A percentile compares a stretch with the other conserved stretches of the same genome.
phyloP scores from a whole-genome alignment of 2,113 vertebrate species.

The Raja brachyura region DNA sequence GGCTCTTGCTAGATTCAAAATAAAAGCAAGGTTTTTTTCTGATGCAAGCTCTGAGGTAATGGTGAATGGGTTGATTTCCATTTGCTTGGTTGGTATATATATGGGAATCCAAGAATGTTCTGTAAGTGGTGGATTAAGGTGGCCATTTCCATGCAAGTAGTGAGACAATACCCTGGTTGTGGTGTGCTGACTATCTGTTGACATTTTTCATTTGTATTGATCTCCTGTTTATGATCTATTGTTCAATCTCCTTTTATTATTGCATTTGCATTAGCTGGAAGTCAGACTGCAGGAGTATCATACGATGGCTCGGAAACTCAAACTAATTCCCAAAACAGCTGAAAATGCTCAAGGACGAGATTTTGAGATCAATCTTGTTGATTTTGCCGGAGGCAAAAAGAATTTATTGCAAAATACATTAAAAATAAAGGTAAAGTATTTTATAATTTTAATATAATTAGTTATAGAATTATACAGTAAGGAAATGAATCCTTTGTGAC shows the following conservation, averaged over 20 bases:
- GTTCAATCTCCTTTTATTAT: background rate
- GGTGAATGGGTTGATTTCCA: background rate
- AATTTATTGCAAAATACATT: constrained; percentile 3
- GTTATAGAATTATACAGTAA: no score
- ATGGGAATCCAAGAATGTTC: background rate
- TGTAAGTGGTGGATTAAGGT: background rate
- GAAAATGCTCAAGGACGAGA: constrained; percentile 82
- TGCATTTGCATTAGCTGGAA: constrained; percentile 60
- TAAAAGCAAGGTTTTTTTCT: background rate
- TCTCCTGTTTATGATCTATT: background rate
- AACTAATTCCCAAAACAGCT: constrained; percentile 78
- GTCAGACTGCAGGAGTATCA: constrained; percentile 76
- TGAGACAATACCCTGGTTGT: background rate
- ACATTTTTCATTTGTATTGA: background rate
- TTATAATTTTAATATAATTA: background rate
- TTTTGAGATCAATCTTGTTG: constrained; percentile 64
- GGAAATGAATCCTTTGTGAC: no score
- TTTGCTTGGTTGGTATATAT: background rate
- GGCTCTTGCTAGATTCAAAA: background rate
- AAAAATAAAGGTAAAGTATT: constrained; percentile 17
- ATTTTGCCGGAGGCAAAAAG: background rate
- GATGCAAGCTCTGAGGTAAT: background rate
- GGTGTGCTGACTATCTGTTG: background rate
- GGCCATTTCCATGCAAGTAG: background rate
- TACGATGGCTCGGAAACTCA: constrained; percentile 84